Conservation (phyloP, 1,140 invertebrate species). For the Ganaspis sp. region DNA sequence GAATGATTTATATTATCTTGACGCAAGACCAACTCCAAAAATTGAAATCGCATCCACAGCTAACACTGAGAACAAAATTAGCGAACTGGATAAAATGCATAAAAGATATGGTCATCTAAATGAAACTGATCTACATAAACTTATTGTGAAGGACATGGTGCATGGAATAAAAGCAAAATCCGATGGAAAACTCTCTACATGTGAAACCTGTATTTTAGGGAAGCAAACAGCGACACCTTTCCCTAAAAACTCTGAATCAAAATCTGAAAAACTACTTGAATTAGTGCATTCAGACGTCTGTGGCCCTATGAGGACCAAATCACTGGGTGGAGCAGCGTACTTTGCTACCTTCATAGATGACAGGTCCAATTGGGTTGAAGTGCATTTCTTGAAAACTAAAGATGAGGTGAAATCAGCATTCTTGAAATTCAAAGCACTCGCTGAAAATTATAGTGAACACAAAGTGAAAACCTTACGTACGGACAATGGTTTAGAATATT, state of each 20-base stretch:
- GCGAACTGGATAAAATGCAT: too few species aligned
- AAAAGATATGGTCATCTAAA: too few species aligned
- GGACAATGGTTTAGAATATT: neutral
- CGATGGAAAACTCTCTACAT: neutral
- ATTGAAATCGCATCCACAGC: too few species aligned
- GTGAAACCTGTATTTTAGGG: conserved; percentile 27
- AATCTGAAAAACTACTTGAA: neutral
- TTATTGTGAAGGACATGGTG: too few species aligned
- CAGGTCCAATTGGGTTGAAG: conserved; percentile 22
- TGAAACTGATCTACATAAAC: too few species aligned
- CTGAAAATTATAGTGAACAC: conserved; percentile 36
- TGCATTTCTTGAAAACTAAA: conserved; percentile 42
- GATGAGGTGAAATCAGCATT: conserved; percentile 35
- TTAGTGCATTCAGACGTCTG: conserved; percentile 52
- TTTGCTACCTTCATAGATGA: too few species aligned
- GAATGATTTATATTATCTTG: too few species aligned
- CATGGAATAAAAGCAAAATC: neutral
- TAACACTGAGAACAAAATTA: too few species aligned
- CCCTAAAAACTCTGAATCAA: neutral
- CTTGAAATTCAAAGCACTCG: conserved; percentile 32
- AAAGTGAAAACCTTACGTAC: conserved; percentile 34
- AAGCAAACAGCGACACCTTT: conserved; percentile 21
- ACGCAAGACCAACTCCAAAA: too few species aligned
- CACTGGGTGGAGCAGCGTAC: too few species aligned
- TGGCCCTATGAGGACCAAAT: too few species aligned